phyloP scores from a whole-genome alignment of 2,113 vertebrate species.

The Colius striatus region DNA sequence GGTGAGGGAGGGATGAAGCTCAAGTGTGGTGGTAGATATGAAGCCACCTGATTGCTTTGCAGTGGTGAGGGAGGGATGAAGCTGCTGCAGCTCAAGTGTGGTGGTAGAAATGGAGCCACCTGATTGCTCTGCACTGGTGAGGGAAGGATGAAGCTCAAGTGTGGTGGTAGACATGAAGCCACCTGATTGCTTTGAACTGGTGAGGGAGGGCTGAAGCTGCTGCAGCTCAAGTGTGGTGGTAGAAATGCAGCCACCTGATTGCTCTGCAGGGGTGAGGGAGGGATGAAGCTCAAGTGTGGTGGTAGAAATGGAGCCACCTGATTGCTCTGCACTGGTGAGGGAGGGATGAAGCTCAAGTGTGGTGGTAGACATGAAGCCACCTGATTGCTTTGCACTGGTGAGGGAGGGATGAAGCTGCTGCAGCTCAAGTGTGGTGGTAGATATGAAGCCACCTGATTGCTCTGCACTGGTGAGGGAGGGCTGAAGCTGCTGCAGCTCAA shows the following conservation, averaged over 20 bases:
- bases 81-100: neutral
- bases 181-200: too few species aligned
- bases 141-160: neutral
- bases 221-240: accelerated
- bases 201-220: neutral
- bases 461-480: too few species aligned
- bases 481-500: neutral
- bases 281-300: neutral
- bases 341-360: neutral
- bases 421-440: accelerated
- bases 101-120: neutral
- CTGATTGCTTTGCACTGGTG: too few species aligned
- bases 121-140: too few species aligned
- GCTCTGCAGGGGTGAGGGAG: too few species aligned
- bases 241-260: accelerated
- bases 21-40: neutral
- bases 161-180: accelerated
- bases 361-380: neutral
- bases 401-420: neutral
- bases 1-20: too few species aligned
- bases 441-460: accelerated
- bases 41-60: accelerated
- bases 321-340: too few species aligned
- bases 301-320: accelerated
- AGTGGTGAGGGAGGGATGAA: neutral